phyloP scores from a whole-genome alignment of 1,140 invertebrate species.

The Listronotus bonariensis region DNA sequence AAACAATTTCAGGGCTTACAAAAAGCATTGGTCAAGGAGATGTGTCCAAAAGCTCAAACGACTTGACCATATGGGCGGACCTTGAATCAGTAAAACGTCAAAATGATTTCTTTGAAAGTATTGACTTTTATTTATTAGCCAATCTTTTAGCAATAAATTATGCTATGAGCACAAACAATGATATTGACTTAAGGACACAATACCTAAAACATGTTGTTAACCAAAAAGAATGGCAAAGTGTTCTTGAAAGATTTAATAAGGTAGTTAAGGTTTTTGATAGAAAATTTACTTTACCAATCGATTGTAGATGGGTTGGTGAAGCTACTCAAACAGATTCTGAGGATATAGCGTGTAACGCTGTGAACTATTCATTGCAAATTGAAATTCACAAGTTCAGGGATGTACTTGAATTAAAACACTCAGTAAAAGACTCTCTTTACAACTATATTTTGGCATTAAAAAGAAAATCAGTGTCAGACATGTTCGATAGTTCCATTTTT shows the following conservation, averaged over 20 bases:
- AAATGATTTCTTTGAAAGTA: conserved; percentile 19
- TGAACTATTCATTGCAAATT: conserved; percentile 26
- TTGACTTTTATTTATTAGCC: conserved; percentile 18
- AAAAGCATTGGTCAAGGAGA: background rate
- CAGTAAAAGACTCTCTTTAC: conserved; percentile 19
- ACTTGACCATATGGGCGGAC: conserved; percentile 23
- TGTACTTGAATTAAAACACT: conserved; percentile 9
- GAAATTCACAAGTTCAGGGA: conserved; percentile 23
- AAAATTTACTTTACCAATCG: conserved; percentile 9
- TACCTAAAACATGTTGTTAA: conserved; percentile 3
- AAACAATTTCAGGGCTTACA: background rate
- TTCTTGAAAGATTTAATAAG: conserved; percentile 18
- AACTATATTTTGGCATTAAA: conserved; percentile 12
- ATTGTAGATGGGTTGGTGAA: conserved; percentile 18
- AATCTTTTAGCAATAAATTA: conserved; percentile 21
- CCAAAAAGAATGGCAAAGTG: conserved; percentile 3
- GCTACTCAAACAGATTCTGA: background rate
- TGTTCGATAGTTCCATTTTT: conserved; percentile 10
- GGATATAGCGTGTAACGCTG: background rate
- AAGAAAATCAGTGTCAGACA: conserved; percentile 14
- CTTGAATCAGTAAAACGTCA: conserved; percentile 15
- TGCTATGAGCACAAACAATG: conserved; percentile 9
- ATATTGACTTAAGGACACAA: conserved; percentile 3
- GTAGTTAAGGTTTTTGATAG: conserved; percentile 6
- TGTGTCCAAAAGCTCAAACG: background rate